phyloP scores from a whole-genome alignment of 2,113 vertebrate genomes.

The Chionodraco myersi region DNA sequence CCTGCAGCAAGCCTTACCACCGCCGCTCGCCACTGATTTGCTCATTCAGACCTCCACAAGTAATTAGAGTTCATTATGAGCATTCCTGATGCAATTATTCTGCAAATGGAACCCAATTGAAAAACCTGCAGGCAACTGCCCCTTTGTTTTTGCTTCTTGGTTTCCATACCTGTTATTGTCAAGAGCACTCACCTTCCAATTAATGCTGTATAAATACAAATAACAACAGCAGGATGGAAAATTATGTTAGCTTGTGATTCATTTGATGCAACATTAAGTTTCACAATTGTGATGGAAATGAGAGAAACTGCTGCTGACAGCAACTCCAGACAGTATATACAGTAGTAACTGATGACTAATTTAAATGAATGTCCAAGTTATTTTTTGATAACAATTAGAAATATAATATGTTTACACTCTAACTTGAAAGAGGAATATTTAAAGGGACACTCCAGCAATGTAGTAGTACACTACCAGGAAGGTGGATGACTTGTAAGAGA shows the following conservation, averaged over 20 bases:
- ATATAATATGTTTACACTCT: neutral
- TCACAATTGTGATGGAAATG: neutral
- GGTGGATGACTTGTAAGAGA: neutral
- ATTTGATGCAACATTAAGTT: neutral
- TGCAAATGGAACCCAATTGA: constrained; percentile 77
- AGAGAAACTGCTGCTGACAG: neutral
- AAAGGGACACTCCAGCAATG: neutral
- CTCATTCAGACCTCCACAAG: constrained; percentile 76
- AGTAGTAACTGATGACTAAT: neutral
- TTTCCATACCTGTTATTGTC: constrained; percentile 54
- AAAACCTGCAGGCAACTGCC: constrained; percentile 65
- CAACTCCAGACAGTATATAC: neutral
- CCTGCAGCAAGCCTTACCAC: constrained; percentile 54
- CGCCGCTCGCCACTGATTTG: constrained; percentile 69
- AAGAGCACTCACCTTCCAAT: constrained; percentile 32
- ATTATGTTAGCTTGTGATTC: neutral
- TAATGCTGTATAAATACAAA: constrained; percentile 10
- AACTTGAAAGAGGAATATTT: neutral
- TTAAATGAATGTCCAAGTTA: neutral
- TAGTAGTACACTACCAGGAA: neutral
- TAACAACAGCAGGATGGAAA: neutral
- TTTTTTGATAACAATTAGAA: neutral
- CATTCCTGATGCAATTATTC: constrained; percentile 79
- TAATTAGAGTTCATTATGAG: constrained; percentile 80
- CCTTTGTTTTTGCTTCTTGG: constrained; percentile 58